Conservation (phyloP, 2,888 invertebrate genomes). For the Aleiodes leptofemur region DNA sequence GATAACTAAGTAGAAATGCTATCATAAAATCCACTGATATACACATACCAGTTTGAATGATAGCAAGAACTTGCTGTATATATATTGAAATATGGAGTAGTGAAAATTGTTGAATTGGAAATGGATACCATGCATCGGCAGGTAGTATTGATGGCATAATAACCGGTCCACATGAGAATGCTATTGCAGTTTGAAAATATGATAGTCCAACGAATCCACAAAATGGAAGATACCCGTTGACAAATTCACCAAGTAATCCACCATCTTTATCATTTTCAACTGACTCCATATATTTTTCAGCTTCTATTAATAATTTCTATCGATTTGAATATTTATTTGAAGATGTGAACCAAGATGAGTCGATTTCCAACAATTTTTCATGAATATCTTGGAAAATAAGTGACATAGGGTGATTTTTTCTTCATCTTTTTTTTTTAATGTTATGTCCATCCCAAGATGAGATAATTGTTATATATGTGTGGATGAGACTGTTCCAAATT, state of each 20-base stretch:
- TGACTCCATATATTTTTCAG: constrained; percentile 54
- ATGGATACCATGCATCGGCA: constrained; percentile 65
- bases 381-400: not conserved
- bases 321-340: not conserved
- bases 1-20: constrained; percentile 63
- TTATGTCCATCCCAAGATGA: too few species aligned
- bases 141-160: constrained; percentile 61
- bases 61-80: constrained; percentile 57
- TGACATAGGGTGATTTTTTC: too few species aligned
- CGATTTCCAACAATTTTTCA: not conserved
- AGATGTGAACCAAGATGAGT: too few species aligned
- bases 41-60: constrained; percentile 59
- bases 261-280: constrained; percentile 49
- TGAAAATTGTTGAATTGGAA: constrained; percentile 55
- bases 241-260: constrained; percentile 58
- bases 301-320: constrained; percentile 58
- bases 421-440: too few species aligned
- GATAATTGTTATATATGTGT: too few species aligned
- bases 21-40: constrained; percentile 60
- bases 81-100: constrained; percentile 56
- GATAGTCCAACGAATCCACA: constrained; percentile 56
- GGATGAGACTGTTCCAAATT: too few species aligned
- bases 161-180: constrained; percentile 61
- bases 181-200: constrained; percentile 56
- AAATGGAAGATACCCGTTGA: constrained; percentile 59